Conservation (phyloP, 2,888 invertebrate genomes). For the Fragum whitleyi region DNA sequence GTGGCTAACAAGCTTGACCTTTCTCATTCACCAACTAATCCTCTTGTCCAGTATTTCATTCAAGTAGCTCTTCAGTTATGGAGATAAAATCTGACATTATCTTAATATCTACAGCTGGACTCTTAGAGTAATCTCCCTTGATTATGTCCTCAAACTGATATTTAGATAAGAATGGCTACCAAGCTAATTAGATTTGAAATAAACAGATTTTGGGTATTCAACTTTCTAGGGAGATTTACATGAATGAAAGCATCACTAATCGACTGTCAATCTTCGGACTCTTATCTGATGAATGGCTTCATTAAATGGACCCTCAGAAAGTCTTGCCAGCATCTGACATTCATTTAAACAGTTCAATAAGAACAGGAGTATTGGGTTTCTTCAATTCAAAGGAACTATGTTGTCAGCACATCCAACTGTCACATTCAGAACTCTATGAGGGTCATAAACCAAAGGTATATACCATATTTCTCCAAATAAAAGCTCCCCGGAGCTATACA, state of each 20-base stretch:
- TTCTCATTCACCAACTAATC: background rate
- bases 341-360: no score
- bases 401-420: no score
- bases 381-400: no score
- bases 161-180: background rate
- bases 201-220: slow-evolving; percentile 17
- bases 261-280: background rate
- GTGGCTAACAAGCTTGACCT: slow-evolving; percentile 5
- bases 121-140: slow-evolving; percentile 20
- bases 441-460: no score
- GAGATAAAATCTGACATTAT: slow-evolving; percentile 30
- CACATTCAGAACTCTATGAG: no score
- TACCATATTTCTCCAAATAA: no score
- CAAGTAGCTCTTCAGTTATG: slow-evolving; percentile 7
- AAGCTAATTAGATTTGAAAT: slow-evolving; percentile 1
- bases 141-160: slow-evolving; percentile 1
- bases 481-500: no score
- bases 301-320: background rate
- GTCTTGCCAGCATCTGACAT: background rate
- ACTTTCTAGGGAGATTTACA: background rate
- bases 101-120: slow-evolving; percentile 13
- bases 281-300: slow-evolving; percentile 22
- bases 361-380: no score
- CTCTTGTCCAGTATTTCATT: slow-evolving; percentile 19
- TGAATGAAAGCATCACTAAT: slow-evolving; percentile 21